Evolutionary conservation across 2,888 invertebrate species (phyloP).

Genomic region (Amphipyra tragopoginis): DNA sequence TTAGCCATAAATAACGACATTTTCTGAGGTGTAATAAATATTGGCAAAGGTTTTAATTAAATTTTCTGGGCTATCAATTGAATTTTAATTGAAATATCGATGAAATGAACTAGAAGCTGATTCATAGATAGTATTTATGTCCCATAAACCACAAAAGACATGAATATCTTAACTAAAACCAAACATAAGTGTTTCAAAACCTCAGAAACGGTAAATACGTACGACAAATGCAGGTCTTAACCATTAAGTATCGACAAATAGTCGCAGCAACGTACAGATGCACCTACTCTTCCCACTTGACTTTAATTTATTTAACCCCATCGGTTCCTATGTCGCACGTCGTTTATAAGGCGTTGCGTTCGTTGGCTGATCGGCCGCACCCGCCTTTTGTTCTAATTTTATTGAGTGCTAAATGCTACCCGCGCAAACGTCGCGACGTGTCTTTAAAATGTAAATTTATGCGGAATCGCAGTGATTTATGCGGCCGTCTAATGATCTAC

Average conservation of each 20-base stretch:
- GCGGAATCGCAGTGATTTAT: conserved; percentile 80
- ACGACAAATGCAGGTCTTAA: conserved; percentile 7
- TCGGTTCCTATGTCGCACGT: conserved; percentile 42
- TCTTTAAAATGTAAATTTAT: conserved; percentile 84
- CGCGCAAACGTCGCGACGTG: conserved; percentile 63
- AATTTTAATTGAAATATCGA: conserved; percentile 31
- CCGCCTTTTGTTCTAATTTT: conserved; percentile 80
- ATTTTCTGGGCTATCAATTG: conserved; percentile 27
- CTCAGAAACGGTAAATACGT: conserved; percentile 14
- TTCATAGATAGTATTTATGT: conserved; percentile 26
- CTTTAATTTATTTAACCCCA: conserved; percentile 56
- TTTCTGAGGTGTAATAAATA: conserved; percentile 38
- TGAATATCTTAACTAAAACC: conserved; percentile 12
- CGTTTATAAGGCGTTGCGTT: conserved; percentile 57
- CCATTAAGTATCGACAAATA: conserved; percentile 36
- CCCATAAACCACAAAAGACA: conserved; percentile 2
- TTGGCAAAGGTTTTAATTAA: conserved; percentile 24
- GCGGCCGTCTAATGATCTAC: conserved; percentile 71
- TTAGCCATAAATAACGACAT: conserved; percentile 22
- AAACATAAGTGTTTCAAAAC: conserved; percentile 8
- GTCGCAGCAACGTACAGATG: conserved; percentile 21
- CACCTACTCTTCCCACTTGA: conserved; percentile 23
- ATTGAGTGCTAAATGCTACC: conserved; percentile 75
- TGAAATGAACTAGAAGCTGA: conserved; percentile 19
- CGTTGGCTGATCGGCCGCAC: conserved; percentile 59